These are phyloP conservation scores for Daboia siamensis DNA, from an alignment of 2,113 vertebrate genomes.

Conservation along the genomic window DNA sequence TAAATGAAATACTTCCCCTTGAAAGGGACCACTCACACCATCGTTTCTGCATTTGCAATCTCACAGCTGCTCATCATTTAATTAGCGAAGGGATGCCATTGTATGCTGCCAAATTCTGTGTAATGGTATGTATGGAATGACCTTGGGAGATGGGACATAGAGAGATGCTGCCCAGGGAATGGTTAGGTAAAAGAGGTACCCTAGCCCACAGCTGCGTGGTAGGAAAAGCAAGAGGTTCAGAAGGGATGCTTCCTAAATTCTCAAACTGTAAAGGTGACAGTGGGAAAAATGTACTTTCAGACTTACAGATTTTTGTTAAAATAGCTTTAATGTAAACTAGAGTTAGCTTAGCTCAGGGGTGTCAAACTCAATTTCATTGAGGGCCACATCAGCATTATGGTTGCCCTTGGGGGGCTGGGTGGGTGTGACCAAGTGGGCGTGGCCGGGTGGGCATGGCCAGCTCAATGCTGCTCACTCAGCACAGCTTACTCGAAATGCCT, in stretches of 20 bases:
- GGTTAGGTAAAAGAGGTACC: neutral
- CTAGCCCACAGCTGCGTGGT: neutral
- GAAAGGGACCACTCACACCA: neutral
- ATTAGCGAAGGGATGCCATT: neutral
- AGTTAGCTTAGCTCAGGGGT: neutral
- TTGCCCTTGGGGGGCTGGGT: too few species aligned
- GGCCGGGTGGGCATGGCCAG: too few species aligned
- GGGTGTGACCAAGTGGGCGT: too few species aligned
- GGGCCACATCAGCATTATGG: too few species aligned
- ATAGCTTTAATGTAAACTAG: neutral
- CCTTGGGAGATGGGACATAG: neutral
- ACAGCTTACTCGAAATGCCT: too few species aligned
- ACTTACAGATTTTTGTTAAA: neutral
- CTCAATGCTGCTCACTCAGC: too few species aligned
- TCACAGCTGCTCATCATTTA: neutral
- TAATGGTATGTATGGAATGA: neutral
- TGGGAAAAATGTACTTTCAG: neutral
- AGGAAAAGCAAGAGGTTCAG: neutral
- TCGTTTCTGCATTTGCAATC: neutral
- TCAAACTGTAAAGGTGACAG: neutral
- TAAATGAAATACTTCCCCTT: constrained; percentile 5
- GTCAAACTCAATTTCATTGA: too few species aligned
- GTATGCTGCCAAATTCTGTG: neutral
- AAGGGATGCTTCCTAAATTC: neutral
- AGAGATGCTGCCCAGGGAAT: neutral